Evolutionary conservation across 1,140 invertebrate species (phyloP).

Genomic region (Drosophila serrata): DNA sequence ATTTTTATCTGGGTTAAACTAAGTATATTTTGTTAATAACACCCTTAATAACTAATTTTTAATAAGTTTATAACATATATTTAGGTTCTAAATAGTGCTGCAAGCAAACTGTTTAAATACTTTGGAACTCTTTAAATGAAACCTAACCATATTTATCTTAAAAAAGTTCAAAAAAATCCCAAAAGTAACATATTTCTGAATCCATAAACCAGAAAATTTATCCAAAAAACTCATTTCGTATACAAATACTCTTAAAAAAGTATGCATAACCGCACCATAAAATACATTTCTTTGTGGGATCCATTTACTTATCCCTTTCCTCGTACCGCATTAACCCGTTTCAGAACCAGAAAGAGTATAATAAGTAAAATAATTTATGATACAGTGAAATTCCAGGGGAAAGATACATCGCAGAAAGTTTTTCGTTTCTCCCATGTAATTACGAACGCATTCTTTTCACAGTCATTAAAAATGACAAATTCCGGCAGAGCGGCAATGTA

Average conservation of each 20-base stretch:
- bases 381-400: constrained; percentile 54
- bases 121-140: neutral
- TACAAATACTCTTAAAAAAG: neutral
- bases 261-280: neutral
- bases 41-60: too few relatives aligned
- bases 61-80: too few relatives aligned
- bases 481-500: constrained; percentile 72
- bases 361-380: constrained; percentile 76
- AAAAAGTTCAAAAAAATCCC: neutral
- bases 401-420: constrained; percentile 59
- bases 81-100: too few relatives aligned
- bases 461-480: constrained; percentile 84
- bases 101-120: neutral
- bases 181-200: neutral
- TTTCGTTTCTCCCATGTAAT: constrained; percentile 69
- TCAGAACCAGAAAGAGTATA: constrained; percentile 44
- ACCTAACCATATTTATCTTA: neutral
- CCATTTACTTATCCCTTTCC: constrained; percentile 22
- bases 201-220: neutral
- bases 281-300: constrained; percentile 30
- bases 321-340: constrained; percentile 3
- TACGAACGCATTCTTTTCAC: constrained; percentile 79
- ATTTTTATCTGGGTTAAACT: neutral
- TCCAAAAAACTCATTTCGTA: too few relatives aligned
- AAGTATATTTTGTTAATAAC: neutral